Evolutionary conservation across 2,888 invertebrate genomes (phyloP).

Genomic region (Drosophila pullipes): DNA sequence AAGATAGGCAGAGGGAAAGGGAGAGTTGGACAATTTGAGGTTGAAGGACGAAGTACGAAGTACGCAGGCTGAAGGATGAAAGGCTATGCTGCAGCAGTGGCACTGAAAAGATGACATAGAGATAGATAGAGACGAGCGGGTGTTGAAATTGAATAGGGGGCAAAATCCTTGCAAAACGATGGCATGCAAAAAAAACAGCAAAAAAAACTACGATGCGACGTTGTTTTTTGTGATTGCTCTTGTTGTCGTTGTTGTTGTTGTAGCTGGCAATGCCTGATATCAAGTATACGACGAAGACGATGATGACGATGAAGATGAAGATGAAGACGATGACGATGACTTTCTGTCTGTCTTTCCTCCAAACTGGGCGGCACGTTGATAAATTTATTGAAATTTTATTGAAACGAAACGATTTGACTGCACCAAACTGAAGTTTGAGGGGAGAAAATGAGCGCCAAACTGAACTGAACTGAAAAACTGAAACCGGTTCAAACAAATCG

Average conservation of each 20-base stretch:
- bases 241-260: constrained; percentile 9
- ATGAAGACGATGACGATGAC: neutral
- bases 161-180: constrained; percentile 36
- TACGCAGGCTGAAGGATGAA: constrained; percentile 5
- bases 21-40: neutral
- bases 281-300: constrained; percentile 35
- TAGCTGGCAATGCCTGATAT: constrained; percentile 28
- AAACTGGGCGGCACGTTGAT: constrained; percentile 62
- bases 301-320: neutral
- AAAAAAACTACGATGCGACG: neutral
- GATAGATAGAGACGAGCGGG: constrained; percentile 65
- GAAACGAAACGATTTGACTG: constrained; percentile 82
- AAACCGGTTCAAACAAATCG: constrained; percentile 59
- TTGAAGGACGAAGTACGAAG: neutral
- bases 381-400: constrained; percentile 82
- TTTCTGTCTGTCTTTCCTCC: neutral
- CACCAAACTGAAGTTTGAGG: constrained; percentile 9
- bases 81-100: constrained; percentile 47
- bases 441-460: neutral
- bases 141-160: constrained; percentile 76
- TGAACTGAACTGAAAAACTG: neutral
- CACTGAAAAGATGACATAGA: constrained; percentile 79
- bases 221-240: constrained; percentile 10
- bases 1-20: neutral
- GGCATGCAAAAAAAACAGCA: constrained; percentile 38